Conservation (phyloP, 2,797 vertebrate species). For the Sarcoramphus papa region DNA sequence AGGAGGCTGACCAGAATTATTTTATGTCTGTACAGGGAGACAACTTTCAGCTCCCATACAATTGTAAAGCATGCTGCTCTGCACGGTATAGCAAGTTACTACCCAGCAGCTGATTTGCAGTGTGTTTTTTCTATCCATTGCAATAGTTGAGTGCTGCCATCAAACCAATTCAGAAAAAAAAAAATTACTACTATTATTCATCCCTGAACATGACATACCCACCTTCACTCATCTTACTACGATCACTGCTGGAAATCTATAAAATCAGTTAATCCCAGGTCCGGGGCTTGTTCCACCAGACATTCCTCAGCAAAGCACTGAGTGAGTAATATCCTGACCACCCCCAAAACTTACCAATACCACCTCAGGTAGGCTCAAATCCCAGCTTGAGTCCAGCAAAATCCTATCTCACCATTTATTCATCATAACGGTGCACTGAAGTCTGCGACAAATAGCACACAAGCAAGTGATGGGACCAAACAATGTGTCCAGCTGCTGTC, state of each 20-base stretch:
- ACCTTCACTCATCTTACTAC: not conserved
- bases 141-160: not conserved
- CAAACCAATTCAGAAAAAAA: not conserved
- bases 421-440: not conserved
- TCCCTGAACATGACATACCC: not conserved
- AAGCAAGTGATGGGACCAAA: not conserved
- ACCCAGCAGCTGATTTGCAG: not conserved
- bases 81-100: not conserved
- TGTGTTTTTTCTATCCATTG: not conserved
- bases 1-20: not conserved
- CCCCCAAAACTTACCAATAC: not conserved
- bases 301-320: not conserved
- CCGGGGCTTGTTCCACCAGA: not conserved
- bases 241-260: not conserved
- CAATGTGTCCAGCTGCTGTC: not conserved
- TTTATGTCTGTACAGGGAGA: not conserved
- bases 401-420: not conserved
- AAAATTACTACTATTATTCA: not conserved
- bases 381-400: not conserved
- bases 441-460: not conserved
- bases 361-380: not conserved
- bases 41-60: not conserved
- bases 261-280: not conserved
- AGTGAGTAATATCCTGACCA: not conserved
- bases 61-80: not conserved